Percentiles rank a stretch among this genome's conserved stretches.
Evolutionary conservation across 2,888 invertebrate species (phyloP).

Genomic region (Nemoura dubitans): DNA sequence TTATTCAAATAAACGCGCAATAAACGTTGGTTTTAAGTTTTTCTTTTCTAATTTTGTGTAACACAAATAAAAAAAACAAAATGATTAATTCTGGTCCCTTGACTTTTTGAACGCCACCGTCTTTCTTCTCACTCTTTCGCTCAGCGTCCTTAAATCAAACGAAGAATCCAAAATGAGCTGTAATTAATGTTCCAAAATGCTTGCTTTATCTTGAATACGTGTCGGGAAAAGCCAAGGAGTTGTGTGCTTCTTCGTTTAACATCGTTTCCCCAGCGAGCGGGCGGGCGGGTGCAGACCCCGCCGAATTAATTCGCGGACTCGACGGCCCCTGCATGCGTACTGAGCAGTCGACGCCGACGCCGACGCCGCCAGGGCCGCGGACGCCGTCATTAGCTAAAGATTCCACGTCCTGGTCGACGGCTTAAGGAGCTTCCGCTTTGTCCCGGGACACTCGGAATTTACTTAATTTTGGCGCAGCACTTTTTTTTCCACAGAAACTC

Average conservation of each 20-base stretch:
- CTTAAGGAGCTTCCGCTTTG: constrained; percentile 12
- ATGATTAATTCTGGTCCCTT: constrained; percentile 13
- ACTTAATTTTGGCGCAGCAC: background rate
- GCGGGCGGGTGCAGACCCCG: background rate
- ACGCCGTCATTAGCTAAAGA: constrained; percentile 37
- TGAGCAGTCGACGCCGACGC: background rate
- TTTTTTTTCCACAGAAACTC: background rate
- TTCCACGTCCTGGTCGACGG: constrained; percentile 30
- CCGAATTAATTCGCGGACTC: constrained; percentile 32
- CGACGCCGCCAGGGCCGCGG: background rate
- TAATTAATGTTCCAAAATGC: constrained; percentile 41
- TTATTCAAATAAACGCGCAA: constrained; percentile 12
- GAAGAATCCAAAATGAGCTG: constrained; percentile 41
- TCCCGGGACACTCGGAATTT: constrained; percentile 7
- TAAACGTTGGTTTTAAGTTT: background rate
- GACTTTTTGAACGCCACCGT: constrained; percentile 1
- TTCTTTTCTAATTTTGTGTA: background rate
- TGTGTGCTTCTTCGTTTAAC: constrained; percentile 29
- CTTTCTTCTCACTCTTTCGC: background rate
- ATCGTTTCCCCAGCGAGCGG: constrained; percentile 25
- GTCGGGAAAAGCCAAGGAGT: constrained; percentile 32
- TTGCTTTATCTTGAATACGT: constrained; percentile 41
- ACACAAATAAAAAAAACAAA: constrained; percentile 14
- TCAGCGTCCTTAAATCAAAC: constrained; percentile 31
- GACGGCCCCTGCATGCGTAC: constrained; percentile 8